A percentile compares a stretch with the other conserved stretches of the same genome.
Conservation (phyloP, 2,797 vertebrate genomes). For the Melopsittacus undulatus region DNA sequence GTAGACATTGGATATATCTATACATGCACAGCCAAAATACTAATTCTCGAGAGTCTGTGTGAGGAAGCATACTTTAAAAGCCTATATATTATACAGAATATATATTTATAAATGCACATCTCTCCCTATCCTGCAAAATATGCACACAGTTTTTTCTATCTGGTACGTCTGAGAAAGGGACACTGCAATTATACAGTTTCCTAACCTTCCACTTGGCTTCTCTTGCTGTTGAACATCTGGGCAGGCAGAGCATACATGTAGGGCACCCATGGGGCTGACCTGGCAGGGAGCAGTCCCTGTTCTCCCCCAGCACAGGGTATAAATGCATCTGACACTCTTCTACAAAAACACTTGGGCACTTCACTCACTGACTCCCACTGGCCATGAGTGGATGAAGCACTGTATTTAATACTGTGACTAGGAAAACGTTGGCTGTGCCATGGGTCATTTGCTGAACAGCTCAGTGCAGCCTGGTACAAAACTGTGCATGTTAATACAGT, state of each 20-base stretch:
- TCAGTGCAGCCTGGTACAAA: neutral
- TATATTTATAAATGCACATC: neutral
- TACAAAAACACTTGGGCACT: neutral
- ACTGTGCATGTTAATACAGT: neutral
- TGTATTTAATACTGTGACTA: neutral
- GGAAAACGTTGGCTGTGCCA: neutral
- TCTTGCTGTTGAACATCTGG: neutral
- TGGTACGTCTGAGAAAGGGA: neutral
- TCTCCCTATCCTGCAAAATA: neutral
- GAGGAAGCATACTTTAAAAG: neutral
- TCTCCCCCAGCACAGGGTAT: neutral
- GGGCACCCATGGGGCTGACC: neutral
- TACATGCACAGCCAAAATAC: neutral
- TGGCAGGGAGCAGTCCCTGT: neutral
- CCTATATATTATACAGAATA: neutral
- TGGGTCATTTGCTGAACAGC: neutral
- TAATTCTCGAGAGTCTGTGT: neutral
- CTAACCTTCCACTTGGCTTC: neutral
- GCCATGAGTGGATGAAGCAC: neutral
- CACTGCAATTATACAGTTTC: neutral
- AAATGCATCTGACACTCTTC: neutral
- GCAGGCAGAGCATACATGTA: rapidly evolving
- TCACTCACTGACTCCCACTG: neutral
- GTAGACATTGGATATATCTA: neutral
- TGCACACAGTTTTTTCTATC: neutral